Conservation (phyloP, 2,113 vertebrate species). For the Chrysemys picta region DNA sequence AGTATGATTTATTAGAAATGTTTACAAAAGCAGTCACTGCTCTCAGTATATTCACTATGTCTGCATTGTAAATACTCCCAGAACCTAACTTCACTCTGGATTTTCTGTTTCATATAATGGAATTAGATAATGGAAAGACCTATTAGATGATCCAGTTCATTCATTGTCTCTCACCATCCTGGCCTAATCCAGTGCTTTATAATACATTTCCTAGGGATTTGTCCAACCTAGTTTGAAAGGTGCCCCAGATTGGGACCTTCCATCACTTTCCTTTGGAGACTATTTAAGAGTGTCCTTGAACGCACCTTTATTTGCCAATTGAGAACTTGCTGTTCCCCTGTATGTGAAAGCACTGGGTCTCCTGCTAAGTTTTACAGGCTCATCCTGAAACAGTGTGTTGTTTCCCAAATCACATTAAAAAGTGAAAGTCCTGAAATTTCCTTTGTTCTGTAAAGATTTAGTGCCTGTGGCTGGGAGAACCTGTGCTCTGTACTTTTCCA, state of each 20-base stretch:
- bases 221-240: not conserved
- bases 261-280: not conserved
- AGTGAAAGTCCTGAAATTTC: conserved; percentile 18
- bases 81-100: not conserved
- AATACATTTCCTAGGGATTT: not conserved
- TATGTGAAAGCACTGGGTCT: not conserved
- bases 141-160: not conserved
- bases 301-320: no score
- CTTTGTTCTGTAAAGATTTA: not conserved
- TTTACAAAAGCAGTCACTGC: not conserved
- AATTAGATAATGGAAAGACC: not conserved
- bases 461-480: not conserved
- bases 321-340: not conserved
- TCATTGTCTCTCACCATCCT: not conserved
- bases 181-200: not conserved
- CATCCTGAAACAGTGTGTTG: not conserved
- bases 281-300: not conserved
- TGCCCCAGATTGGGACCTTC: not conserved
- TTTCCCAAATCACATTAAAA: conserved; percentile 11
- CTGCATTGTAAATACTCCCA: not conserved
- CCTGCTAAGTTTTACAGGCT: not conserved
- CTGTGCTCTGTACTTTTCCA: conserved; percentile 51
- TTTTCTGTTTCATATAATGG: not conserved
- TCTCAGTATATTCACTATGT: not conserved
- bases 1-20: not conserved